phyloP scores from a whole-genome alignment of 2,113 vertebrate species.

The Nesospiza acunhae region DNA sequence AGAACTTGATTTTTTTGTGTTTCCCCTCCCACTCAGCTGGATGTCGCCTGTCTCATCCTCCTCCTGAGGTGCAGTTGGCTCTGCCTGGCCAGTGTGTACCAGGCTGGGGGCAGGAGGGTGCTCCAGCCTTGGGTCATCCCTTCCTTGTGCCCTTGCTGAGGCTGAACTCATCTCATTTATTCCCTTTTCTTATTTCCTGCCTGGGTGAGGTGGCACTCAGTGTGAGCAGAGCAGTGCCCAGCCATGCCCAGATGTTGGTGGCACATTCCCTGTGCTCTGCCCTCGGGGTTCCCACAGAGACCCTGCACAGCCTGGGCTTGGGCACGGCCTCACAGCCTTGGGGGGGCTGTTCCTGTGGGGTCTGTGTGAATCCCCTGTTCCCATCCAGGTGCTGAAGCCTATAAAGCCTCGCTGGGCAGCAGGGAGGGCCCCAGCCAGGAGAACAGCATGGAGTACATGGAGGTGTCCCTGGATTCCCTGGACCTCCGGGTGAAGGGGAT shows the following conservation, averaged over 20 bases:
- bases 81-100: neutral
- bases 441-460: slow-evolving; percentile 85
- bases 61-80: neutral
- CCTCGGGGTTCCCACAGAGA: neutral
- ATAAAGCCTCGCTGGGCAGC: slow-evolving; percentile 71
- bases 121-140: neutral
- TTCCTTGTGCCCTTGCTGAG: neutral
- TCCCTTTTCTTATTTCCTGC: neutral
- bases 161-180: neutral
- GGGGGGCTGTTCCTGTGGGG: neutral
- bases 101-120: neutral
- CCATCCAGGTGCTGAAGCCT: slow-evolving; percentile 69
- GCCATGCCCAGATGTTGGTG: neutral
- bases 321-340: neutral
- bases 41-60: neutral
- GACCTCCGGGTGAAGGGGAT: slow-evolving; percentile 88
- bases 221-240: neutral
- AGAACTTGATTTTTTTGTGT: neutral
- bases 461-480: slow-evolving; percentile 89
- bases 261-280: neutral
- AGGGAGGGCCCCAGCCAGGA: slow-evolving; percentile 57
- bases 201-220: neutral
- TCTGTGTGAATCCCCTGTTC: neutral
- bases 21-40: neutral
- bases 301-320: neutral